Percentiles rank a stretch among this genome's conserved stretches.
Evolutionary conservation across 2,797 vertebrate species (phyloP).

Genomic region (Amniataba percoides): DNA sequence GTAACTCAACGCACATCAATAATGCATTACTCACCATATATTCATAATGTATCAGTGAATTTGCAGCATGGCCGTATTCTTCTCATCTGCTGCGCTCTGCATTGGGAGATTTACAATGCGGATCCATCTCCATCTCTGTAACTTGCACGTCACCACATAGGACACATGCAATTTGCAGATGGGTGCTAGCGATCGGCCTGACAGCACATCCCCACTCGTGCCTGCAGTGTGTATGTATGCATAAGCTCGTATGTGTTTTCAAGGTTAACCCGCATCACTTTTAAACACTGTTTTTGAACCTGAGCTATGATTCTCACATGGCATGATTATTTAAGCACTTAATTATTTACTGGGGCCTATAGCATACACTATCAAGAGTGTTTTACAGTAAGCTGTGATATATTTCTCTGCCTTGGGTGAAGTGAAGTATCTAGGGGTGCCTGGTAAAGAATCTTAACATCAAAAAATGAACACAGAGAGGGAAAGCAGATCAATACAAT

Average conservation of each 20-base stretch:
- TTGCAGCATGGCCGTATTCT: conserved; percentile 53
- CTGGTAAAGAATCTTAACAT: neutral
- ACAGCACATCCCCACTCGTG: conserved; percentile 9
- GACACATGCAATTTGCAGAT: conserved; percentile 27
- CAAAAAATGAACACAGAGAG: neutral
- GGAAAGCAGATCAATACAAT: neutral
- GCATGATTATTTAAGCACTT: conserved; percentile 23
- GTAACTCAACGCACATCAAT: conserved; percentile 64
- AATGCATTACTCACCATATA: conserved; percentile 63
- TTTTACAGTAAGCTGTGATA: neutral
- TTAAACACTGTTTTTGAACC: neutral
- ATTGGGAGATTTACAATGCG: conserved; percentile 37
- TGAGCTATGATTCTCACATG: conserved; percentile 1
- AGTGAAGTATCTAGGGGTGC: neutral
- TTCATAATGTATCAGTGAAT: conserved; percentile 69
- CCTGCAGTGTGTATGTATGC: neutral
- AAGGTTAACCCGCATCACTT: conserved; percentile 8
- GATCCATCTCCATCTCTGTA: conserved; percentile 18
- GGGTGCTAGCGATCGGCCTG: neutral
- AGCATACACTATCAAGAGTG: neutral
- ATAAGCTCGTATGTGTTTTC: conserved; percentile 17
- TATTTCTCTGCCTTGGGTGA: neutral
- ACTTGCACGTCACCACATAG: conserved; percentile 42
- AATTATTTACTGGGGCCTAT: conserved; percentile 6
- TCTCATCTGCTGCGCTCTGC: conserved; percentile 44